phyloP scores from a whole-genome alignment of 2,888 invertebrate species.

The Andricus quercusramuli region DNA sequence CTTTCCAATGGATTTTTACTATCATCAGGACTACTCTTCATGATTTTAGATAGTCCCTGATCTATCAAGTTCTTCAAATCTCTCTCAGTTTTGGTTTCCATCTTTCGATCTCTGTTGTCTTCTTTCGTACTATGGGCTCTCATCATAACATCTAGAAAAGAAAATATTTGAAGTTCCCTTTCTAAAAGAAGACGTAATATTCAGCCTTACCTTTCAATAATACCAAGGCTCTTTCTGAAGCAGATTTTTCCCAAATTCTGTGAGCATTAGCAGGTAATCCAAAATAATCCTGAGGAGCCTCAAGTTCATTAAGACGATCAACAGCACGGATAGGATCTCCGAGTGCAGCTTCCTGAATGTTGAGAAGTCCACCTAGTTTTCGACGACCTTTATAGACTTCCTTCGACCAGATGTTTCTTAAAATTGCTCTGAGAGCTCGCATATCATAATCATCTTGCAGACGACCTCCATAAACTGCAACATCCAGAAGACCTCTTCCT shows the following conservation, averaged over 20 bases:
- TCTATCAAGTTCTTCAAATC: conserved; percentile 66
- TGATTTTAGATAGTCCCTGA: conserved; percentile 50
- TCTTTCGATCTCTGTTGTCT: conserved; percentile 49
- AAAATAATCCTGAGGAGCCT: conserved; percentile 86
- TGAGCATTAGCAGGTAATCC: conserved; percentile 94
- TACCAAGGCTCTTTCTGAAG: conserved; percentile 82
- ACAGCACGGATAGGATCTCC: conserved; percentile 86
- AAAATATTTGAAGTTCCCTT: background rate
- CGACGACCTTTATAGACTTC: conserved; percentile 82
- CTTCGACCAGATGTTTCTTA: conserved; percentile 79
- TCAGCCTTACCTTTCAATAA: conserved; percentile 81
- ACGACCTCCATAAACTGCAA: conserved; percentile 92
- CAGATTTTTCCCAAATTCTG: conserved; percentile 89
- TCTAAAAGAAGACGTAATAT: background rate
- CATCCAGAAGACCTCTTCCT: conserved; percentile 87
- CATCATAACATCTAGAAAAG: conserved; percentile 55
- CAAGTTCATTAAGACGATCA: conserved; percentile 85
- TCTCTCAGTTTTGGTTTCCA: conserved; percentile 59
- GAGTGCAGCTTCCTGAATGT: conserved; percentile 63
- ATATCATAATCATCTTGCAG: conserved; percentile 89
- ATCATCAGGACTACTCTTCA: conserved; percentile 50
- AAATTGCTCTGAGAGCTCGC: conserved; percentile 84
- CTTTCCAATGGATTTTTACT: conserved; percentile 80
- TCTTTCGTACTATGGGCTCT: conserved; percentile 53
- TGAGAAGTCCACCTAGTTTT: conserved; percentile 77